These are phyloP conservation scores for Sus cebifrons DNA, from an alignment of 2,797 vertebrate species.

Conservation along the genomic window DNA sequence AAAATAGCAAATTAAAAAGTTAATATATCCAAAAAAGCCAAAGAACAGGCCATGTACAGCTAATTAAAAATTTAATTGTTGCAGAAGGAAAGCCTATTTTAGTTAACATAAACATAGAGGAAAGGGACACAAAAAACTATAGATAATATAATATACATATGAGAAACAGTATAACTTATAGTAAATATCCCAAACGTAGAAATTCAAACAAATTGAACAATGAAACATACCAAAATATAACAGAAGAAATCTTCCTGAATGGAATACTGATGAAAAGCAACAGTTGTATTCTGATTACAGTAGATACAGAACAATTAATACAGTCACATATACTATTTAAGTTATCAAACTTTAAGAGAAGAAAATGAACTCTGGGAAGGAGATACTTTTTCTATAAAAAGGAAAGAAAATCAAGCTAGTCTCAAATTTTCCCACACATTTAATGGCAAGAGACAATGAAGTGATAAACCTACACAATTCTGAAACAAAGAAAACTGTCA, in stretches of 20 bases:
- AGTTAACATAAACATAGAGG: neutral
- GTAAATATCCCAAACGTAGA: neutral
- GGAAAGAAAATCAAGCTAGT: neutral
- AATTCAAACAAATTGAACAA: neutral
- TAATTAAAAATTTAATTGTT: neutral
- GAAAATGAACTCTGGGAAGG: conserved; percentile 15
- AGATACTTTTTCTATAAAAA: neutral
- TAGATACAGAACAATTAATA: neutral
- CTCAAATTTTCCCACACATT: neutral
- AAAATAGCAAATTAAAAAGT: neutral
- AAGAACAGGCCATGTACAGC: neutral
- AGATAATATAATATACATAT: neutral
- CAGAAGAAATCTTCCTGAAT: neutral
- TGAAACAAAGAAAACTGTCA: neutral
- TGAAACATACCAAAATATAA: neutral
- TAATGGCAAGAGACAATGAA: conserved; percentile 35
- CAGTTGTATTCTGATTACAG: neutral
- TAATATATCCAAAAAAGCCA: neutral
- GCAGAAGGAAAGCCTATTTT: neutral
- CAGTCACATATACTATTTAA: neutral
- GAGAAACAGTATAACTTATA: neutral
- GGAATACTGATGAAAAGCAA: neutral
- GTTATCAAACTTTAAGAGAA: neutral
- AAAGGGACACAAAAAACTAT: neutral
- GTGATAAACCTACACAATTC: neutral